Base-by-base conservation (phyloP, 2,888 invertebrate genomes). In the Spilosoma lubricipeda region DNA sequence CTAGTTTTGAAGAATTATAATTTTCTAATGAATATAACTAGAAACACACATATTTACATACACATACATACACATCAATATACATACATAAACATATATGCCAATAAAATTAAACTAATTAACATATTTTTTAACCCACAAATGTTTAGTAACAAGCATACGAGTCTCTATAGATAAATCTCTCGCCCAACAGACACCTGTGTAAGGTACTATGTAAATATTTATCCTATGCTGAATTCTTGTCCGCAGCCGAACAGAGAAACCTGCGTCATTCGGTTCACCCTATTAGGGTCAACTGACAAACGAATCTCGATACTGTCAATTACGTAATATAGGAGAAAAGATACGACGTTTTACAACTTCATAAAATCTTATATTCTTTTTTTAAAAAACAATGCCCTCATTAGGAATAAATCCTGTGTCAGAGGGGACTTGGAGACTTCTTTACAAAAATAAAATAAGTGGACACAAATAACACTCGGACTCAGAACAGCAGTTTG, bases 151-250 rank as follows among this genome's bases (percentile, higher is more conserved):
- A 27, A 30, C 45, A 67, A 68, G n/a, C 45, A 33, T 36, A 69
- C 68, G n/a, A 52, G 36, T 27, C 23, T 42, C 20, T 42, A 23
- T 36, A 20, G 30, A 27, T 70, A 70, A 36, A 48, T 27, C 23
- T 67, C 30, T 33, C 42, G 45, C 2, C 48, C n/a, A 18, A 48
- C 36, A 33, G 45, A 45, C 71, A 65, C 71, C 64, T 65, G 39
- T 70, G 15, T 39, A 48, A 69, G 71, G 64, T 18, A 9, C 45
- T 33, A 64, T n/a, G 64, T 30, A 65, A 71, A 71, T 71, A 65
- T 71, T 71, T 63, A 48, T 64, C 45, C 30, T 18, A n/a, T 33
- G 23, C 30, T 45, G 71, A n/a, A 63, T 42, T 59, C 15, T 4
- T 39, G 70, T 70, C 27, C 59, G 63, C 30, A 63, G 59, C 30